Percentiles rank a stretch among this genome's conserved stretches.
These are phyloP conservation scores for Guaruba guarouba DNA, from an alignment of 2,113 vertebrate genomes.

Conservation along the genomic window DNA sequence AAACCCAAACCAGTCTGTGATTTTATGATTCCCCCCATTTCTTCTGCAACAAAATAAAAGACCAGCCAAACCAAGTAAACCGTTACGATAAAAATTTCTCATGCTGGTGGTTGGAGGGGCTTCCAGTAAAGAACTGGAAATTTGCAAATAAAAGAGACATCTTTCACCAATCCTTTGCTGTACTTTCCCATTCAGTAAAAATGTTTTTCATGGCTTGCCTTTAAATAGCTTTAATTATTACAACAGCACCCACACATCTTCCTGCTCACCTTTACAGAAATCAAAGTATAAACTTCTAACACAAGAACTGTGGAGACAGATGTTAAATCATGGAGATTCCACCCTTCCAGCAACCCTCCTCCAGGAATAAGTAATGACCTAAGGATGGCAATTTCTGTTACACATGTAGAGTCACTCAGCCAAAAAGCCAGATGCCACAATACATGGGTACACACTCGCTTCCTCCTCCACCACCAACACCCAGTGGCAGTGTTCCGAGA, in stretches of 20 bases:
- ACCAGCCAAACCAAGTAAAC: not conserved
- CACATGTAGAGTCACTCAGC: not conserved
- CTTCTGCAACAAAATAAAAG: not conserved
- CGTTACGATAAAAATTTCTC: not conserved
- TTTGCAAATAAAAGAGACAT: not conserved
- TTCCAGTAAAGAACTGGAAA: not conserved
- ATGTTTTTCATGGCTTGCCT: not conserved
- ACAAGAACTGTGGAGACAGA: not conserved
- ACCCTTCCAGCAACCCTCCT: not conserved
- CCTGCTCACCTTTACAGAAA: not conserved
- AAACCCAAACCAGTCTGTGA: not conserved
- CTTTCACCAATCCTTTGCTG: not conserved
- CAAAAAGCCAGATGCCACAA: not conserved
- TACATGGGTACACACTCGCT: accelerated
- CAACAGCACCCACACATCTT: not conserved
- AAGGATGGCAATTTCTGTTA: not conserved
- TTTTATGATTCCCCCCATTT: not conserved
- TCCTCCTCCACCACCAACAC: not conserved
- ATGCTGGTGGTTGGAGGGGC: not conserved
- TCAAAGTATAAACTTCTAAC: not conserved
- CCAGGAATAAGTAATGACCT: not conserved
- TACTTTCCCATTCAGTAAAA: not conserved
- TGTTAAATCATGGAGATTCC: not conserved
- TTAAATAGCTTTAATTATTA: not conserved
- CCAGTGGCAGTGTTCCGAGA: not conserved